A percentile compares a stretch with the other conserved stretches of the same genome.
phyloP scores from a whole-genome alignment of 1,140 invertebrate genomes.

The Dendroctonus valens region DNA sequence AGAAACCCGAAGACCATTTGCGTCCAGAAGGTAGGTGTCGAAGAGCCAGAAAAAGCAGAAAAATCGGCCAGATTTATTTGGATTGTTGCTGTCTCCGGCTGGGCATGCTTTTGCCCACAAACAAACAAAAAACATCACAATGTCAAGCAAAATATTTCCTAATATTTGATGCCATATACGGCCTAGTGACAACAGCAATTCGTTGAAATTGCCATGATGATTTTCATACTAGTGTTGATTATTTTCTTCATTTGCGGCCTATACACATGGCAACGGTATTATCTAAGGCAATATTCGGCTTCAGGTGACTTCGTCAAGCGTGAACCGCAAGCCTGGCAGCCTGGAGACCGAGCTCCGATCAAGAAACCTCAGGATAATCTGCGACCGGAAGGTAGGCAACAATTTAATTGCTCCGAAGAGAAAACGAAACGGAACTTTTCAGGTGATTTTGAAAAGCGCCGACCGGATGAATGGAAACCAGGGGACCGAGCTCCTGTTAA shows the following conservation, averaged over 20 bases:
- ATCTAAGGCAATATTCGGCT: constrained; percentile 45
- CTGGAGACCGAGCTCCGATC: constrained; percentile 51
- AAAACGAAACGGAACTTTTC: constrained; percentile 44
- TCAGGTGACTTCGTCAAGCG: constrained; percentile 54
- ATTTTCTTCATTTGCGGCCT: too few species aligned
- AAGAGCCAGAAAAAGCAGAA: too few species aligned
- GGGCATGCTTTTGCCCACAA: too few species aligned
- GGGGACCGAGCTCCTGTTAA: constrained; percentile 63
- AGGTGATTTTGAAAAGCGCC: constrained; percentile 53
- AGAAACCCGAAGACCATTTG: constrained; percentile 61
- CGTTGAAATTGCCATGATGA: too few species aligned
- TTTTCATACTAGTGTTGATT: too few species aligned
- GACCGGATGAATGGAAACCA: constrained; percentile 56
- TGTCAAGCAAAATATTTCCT: too few species aligned
- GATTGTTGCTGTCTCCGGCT: too few species aligned
- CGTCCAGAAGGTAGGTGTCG: constrained; percentile 51
- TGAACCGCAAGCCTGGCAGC: constrained; percentile 43
- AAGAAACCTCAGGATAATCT: constrained; percentile 59
- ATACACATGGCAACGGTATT: too few species aligned
- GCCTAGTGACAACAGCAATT: too few species aligned
- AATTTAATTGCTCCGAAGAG: constrained; percentile 10
- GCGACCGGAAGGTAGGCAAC: constrained; percentile 56
- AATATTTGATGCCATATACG: too few species aligned
- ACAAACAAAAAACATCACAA: too few species aligned
- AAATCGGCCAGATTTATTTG: too few species aligned